Conservation (phyloP, 2,797 vertebrate species). For the Enteromius trimaculatus region DNA sequence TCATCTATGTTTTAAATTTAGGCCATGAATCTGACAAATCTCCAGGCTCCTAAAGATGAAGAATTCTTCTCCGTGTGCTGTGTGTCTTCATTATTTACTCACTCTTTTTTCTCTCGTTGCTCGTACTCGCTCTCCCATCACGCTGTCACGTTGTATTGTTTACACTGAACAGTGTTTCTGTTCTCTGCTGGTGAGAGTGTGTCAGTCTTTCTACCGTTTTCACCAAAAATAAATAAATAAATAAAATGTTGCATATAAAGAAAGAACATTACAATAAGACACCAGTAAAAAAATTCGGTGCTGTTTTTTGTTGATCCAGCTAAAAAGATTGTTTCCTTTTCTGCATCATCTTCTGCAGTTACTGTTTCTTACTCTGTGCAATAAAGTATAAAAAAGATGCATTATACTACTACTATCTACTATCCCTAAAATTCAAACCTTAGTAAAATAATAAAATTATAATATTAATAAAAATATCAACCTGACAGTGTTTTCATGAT, state of each 20-base stretch:
- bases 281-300: neutral
- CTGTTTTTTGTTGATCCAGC: neutral
- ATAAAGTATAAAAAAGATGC: neutral
- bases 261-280: neutral
- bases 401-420: neutral
- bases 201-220: neutral
- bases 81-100: constrained; percentile 25
- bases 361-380: neutral
- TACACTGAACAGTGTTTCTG: constrained; percentile 23
- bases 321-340: neutral
- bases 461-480: neutral
- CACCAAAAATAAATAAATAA: neutral
- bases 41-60: constrained; percentile 16
- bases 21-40: constrained; percentile 34
- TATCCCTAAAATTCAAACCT: neutral
- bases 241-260: constrained; percentile 1
- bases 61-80: neutral
- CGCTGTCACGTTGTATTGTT: constrained; percentile 24
- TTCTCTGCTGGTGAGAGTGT: neutral
- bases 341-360: neutral
- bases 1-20: constrained; percentile 45
- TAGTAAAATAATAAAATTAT: no score
- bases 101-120: neutral
- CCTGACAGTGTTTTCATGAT: neutral
- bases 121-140: constrained; percentile 19